Base-by-base conservation (phyloP, 2,797 vertebrate species). In the Pipistrellus pipistrellus region DNA sequence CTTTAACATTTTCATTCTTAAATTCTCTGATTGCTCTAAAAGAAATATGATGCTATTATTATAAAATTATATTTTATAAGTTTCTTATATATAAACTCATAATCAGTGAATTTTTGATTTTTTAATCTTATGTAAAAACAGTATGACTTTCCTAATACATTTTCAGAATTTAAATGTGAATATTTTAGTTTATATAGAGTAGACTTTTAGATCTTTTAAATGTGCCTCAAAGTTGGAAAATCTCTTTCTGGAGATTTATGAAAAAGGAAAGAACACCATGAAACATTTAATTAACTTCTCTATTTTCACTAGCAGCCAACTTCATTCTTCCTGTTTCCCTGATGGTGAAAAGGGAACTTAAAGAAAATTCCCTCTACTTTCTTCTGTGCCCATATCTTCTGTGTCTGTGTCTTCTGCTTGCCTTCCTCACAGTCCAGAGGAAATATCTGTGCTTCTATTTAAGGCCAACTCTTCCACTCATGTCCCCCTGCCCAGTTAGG, bases 21-120 rank as follows among this genome's bases (percentile, higher is more conserved):
- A 66, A 81, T 68, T 32, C 82, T 69, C 35, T 48, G 51, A 38
- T 76, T 17, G 59, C 72, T 55, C 21, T 57, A 59, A 64, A 96
- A 72, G 30, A 92, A 89, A 62, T 62, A 32, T 21, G 2, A 27
- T 81, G 41, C 76, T 89, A 0, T 91, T 88, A 30, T 10, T 53
- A 0, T 82, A 69, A 85, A 91, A 41, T 9, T 72, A 18, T 53
- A 32, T 75, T 72, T 35, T 82, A 51, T 0, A 41, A 20, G 18
- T 87, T 92, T 93, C 78, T 84, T 51, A 73, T 38, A n/a, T 59
- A 72, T 68, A 83, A 90, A 68, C 38, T 64, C 32, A 88, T 83
- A 59, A 68, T 91, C 38, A 59, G 4, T 46, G 77, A 11, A 0
- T 82, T 80, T 38, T 38, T 91, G 7, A 4, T 48, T 72, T 90